Evolutionary conservation across 2,113 vertebrate genomes (phyloP).

Genomic region (Axis porcinus): DNA sequence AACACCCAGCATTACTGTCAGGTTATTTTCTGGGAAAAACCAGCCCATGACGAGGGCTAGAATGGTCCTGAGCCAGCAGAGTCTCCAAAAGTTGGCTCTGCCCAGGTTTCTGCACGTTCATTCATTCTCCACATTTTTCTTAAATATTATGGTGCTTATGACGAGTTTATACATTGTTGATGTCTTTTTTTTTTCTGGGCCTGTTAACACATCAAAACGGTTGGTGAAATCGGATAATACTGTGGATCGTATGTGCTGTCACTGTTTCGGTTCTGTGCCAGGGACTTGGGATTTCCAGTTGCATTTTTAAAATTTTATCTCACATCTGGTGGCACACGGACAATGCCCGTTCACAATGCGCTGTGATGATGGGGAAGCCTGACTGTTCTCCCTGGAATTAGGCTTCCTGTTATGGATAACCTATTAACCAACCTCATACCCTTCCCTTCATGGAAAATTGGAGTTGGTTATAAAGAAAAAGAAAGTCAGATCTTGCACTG

Average conservation of each 20-base stretch:
- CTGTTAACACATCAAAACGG: not conserved
- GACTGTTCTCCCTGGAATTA: not conserved
- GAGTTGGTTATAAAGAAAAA: not conserved
- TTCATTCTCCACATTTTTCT: not conserved
- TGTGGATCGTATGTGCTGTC: not conserved
- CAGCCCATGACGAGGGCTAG: not conserved
- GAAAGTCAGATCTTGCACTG: not conserved
- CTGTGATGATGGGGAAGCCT: not conserved
- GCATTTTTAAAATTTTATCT: slow-evolving; percentile 22
- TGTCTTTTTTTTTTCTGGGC: not conserved
- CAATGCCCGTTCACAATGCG: not conserved
- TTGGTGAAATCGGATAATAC: not conserved
- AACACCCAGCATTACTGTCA: not conserved
- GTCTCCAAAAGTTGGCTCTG: not conserved
- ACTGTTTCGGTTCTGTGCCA: not conserved
- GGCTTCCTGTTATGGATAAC: not conserved
- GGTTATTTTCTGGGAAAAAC: not conserved
- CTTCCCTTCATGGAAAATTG: not conserved
- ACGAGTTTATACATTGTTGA: not conserved
- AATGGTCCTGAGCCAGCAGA: not conserved
- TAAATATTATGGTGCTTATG: not conserved
- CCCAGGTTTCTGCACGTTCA: too few relatives aligned
- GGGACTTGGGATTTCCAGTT: not conserved
- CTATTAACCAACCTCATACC: not conserved
- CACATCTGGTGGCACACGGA: not conserved